Percentiles rank a stretch among this genome's conserved stretches.
Evolutionary conservation across 1,140 invertebrate genomes (phyloP).

Genomic region (Nixonia krombeini): DNA sequence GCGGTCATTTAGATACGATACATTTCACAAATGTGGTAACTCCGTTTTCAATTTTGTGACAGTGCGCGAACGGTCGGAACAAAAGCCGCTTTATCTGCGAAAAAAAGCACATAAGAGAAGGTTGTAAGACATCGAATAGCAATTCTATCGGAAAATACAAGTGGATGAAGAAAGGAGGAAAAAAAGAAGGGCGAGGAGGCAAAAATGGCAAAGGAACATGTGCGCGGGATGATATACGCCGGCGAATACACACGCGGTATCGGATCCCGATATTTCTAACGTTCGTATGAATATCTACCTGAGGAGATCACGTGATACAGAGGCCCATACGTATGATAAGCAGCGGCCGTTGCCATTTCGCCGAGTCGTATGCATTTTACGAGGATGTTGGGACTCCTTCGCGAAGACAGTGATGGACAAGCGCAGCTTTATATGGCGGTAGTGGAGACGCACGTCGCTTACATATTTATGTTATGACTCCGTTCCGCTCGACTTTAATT

Average conservation of each 20-base stretch:
- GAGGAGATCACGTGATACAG: constrained; percentile 40
- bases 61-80: no score
- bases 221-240: background rate
- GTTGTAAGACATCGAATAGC: no score
- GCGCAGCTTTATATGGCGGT: constrained; percentile 67
- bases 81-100: no score
- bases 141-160: no score
- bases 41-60: no score
- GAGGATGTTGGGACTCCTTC: constrained; percentile 62
- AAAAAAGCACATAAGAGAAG: no score
- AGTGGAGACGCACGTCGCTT: constrained; percentile 54
- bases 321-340: constrained; percentile 54
- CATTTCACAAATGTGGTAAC: no score
- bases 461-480: constrained; percentile 72
- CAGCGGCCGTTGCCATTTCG: constrained; percentile 58
- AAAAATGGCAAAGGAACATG: no score
- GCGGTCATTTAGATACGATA: no score
- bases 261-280: constrained; percentile 34
- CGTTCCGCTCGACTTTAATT: constrained; percentile 67
- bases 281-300: constrained; percentile 18
- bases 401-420: constrained; percentile 71
- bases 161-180: no score
- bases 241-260: constrained; percentile 15
- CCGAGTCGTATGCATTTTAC: constrained; percentile 62
- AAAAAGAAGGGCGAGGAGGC: no score